Evolutionary conservation across 1,140 invertebrate genomes (phyloP).

Genomic region (Drosophila auraria): DNA sequence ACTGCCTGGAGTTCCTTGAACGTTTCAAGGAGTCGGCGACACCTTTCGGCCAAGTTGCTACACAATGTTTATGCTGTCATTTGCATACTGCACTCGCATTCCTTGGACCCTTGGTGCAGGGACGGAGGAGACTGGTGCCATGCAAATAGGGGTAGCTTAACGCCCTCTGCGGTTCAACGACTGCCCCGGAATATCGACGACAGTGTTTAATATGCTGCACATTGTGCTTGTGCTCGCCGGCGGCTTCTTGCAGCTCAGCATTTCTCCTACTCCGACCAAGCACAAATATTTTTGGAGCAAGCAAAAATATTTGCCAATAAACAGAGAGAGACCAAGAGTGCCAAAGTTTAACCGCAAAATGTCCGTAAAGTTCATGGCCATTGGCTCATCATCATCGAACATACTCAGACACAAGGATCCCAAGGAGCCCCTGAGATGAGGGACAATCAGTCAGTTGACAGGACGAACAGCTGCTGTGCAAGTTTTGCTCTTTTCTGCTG

Average conservation of each 20-base stretch:
- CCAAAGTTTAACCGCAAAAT: constrained; percentile 52
- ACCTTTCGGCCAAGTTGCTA: constrained; percentile 21
- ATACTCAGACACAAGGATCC: constrained; percentile 33
- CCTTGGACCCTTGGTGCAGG: not conserved
- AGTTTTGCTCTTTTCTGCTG: constrained; percentile 38
- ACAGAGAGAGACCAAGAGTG: constrained; percentile 15
- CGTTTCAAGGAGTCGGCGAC: constrained; percentile 25
- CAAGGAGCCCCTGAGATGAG: not conserved
- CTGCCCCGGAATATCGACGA: constrained; percentile 25
- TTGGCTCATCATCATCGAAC: constrained; percentile 59
- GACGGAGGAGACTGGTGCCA: constrained; percentile 24
- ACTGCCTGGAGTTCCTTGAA: constrained; percentile 3
- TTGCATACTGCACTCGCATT: constrained; percentile 32
- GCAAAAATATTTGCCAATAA: constrained; percentile 73
- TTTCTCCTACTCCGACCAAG: constrained; percentile 26
- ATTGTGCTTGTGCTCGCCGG: constrained; percentile 33
- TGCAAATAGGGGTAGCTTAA: constrained; percentile 59
- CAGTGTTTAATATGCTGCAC: constrained; percentile 62
- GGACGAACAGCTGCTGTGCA: constrained; percentile 43
- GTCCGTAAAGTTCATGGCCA: constrained; percentile 67
- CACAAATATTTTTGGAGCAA: constrained; percentile 67
- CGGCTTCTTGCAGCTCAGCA: constrained; percentile 52
- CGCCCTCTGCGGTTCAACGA: constrained; percentile 57
- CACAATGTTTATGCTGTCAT: constrained; percentile 24
- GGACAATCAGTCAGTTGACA: constrained; percentile 41